Conservation (phyloP, 2,888 invertebrate species). For the Oligia latruncula region DNA sequence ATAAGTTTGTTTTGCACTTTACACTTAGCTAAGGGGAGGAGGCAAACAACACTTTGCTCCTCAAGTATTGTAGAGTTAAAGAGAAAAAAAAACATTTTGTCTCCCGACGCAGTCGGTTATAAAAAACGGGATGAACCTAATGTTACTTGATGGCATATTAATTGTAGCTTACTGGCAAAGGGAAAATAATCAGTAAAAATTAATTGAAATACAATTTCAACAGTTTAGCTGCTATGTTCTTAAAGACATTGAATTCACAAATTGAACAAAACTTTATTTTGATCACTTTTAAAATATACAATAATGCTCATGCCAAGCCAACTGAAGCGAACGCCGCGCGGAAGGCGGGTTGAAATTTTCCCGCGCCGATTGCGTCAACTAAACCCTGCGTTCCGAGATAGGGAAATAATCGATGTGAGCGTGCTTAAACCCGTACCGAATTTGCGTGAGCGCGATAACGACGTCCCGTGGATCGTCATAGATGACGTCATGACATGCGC, state of each 20-base stretch:
- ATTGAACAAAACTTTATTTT: slow-evolving; percentile 1
- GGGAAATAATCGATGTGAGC: too few relatives aligned
- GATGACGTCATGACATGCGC: too few relatives aligned
- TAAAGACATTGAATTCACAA: slow-evolving; percentile 8
- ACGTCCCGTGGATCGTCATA: too few relatives aligned
- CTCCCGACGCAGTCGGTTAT: neutral
- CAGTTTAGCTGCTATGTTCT: slow-evolving; percentile 10
- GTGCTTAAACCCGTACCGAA: too few relatives aligned
- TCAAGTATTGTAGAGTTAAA: neutral
- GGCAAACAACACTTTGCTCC: neutral
- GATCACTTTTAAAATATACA: neutral
- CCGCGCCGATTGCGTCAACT: neutral
- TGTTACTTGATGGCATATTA: neutral
- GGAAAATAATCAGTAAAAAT: neutral
- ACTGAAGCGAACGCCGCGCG: neutral
- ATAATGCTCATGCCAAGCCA: neutral
- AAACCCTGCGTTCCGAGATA: neutral
- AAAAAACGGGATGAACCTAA: neutral
- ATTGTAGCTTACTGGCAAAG: neutral
- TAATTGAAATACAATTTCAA: neutral
- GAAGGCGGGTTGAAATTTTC: neutral
- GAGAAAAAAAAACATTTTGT: neutral
- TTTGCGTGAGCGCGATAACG: too few relatives aligned
- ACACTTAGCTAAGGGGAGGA: neutral
- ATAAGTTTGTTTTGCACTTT: neutral